phyloP scores from a whole-genome alignment of 2,888 invertebrate genomes.

The Biston stratarius region DNA sequence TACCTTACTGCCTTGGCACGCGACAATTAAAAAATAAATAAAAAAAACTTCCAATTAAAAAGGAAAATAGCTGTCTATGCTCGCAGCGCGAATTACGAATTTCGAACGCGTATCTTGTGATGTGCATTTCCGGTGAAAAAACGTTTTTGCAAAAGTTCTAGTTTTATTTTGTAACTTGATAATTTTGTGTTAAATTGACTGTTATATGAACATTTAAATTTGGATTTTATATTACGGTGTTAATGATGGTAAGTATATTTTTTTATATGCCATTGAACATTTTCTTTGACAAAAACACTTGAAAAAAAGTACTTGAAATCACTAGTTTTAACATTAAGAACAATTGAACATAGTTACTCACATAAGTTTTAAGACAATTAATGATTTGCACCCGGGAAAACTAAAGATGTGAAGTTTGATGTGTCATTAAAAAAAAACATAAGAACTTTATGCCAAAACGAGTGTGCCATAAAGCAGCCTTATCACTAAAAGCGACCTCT shows the following conservation, averaged over 20 bases:
- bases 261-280: too few relatives aligned
- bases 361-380: too few relatives aligned
- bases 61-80: constrained; percentile 41
- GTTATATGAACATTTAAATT: constrained; percentile 39
- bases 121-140: constrained; percentile 49
- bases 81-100: constrained; percentile 47
- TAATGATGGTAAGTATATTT: constrained; percentile 40
- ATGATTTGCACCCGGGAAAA: too few relatives aligned
- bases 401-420: too few relatives aligned
- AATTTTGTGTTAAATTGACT: constrained; percentile 45
- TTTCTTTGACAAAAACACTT: too few relatives aligned
- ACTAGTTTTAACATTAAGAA: too few relatives aligned
- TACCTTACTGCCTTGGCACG: constrained; percentile 53
- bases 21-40: constrained; percentile 57
- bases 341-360: too few relatives aligned
- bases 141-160: constrained; percentile 24
- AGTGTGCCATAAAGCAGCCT: too few relatives aligned
- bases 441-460: too few relatives aligned
- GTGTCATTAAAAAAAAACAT: too few relatives aligned
- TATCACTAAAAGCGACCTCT: too few relatives aligned
- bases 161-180: constrained; percentile 36
- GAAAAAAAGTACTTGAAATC: too few relatives aligned
- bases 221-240: constrained; percentile 40
- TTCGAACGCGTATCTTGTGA: constrained; percentile 52
- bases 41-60: constrained; percentile 49